Evolutionary conservation across 2,888 invertebrate species (phyloP).

Genomic region (Chorisops tibialis): DNA sequence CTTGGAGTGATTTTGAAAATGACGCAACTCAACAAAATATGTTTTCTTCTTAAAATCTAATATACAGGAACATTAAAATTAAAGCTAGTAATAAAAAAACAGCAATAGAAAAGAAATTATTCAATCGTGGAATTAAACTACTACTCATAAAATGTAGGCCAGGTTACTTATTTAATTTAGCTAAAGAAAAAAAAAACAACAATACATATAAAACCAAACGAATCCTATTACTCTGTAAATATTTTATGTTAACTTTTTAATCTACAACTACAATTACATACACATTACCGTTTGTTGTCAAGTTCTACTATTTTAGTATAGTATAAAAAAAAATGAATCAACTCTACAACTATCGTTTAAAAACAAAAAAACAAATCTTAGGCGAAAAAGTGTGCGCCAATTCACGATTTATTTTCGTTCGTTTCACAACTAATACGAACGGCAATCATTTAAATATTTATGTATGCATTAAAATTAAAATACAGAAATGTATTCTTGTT

Average conservation of each 20-base stretch:
- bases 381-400: background rate
- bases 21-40: slow-evolving; percentile 77
- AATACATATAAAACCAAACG: slow-evolving; percentile 2
- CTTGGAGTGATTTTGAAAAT: slow-evolving; percentile 91
- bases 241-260: background rate
- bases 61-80: background rate
- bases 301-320: background rate
- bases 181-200: no score
- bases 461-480: background rate
- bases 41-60: slow-evolving; percentile 52
- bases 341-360: background rate
- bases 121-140: background rate
- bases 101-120: slow-evolving; percentile 4
- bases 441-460: background rate
- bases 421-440: background rate
- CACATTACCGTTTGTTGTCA: background rate
- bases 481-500: slow-evolving; percentile 9
- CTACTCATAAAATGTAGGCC: slow-evolving; percentile 2
- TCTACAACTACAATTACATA: background rate
- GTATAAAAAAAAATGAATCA: no score
- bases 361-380: background rate
- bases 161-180: slow-evolving; percentile 19
- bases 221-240: slow-evolving; percentile 20
- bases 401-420: background rate
- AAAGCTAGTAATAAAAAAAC: background rate